A percentile compares a stretch with the other conserved stretches of the same genome.
phyloP scores from a whole-genome alignment of 1,140 invertebrate species.

The Pogonus chalceus region DNA sequence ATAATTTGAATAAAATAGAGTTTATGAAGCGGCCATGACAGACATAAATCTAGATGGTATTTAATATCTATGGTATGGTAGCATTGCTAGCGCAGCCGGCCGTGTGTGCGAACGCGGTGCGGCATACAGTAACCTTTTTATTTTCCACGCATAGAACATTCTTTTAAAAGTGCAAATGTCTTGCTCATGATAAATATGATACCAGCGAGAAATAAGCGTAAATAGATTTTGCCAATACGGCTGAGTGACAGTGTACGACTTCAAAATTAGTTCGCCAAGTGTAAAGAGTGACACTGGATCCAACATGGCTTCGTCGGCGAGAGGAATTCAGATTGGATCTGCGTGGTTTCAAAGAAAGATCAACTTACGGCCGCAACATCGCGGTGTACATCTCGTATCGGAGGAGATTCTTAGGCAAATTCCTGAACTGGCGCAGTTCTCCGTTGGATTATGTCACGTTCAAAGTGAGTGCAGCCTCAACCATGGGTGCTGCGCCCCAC shows the following conservation, averaged over 20 bases:
- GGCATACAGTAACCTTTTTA: conserved; percentile 29
- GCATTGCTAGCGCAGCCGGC: conserved; percentile 4
- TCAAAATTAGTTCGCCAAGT: conserved; percentile 7
- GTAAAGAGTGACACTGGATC: conserved; percentile 32
- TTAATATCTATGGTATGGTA: background rate
- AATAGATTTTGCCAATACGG: conserved; percentile 9
- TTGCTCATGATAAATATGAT: conserved; percentile 37
- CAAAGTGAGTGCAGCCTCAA: conserved; percentile 66
- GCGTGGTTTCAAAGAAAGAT: conserved; percentile 96
- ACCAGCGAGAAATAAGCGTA: conserved; percentile 26
- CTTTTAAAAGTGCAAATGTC: conserved; percentile 21
- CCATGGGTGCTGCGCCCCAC: conserved; percentile 1
- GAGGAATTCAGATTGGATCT: conserved; percentile 83
- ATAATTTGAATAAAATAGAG: background rate
- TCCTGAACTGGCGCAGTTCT: conserved; percentile 85
- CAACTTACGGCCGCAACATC: conserved; percentile 84
- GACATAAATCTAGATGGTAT: background rate
- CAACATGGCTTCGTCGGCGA: conserved; percentile 75
- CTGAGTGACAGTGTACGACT: background rate
- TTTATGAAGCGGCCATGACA: background rate
- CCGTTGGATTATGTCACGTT: conserved; percentile 88
- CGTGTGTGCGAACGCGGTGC: conserved; percentile 8
- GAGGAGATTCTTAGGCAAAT: conserved; percentile 90
- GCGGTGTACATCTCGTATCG: conserved; percentile 89
- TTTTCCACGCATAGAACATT: conserved; percentile 27